Conservation (phyloP, 1,140 invertebrate species). For the Streblospio benedicti region DNA sequence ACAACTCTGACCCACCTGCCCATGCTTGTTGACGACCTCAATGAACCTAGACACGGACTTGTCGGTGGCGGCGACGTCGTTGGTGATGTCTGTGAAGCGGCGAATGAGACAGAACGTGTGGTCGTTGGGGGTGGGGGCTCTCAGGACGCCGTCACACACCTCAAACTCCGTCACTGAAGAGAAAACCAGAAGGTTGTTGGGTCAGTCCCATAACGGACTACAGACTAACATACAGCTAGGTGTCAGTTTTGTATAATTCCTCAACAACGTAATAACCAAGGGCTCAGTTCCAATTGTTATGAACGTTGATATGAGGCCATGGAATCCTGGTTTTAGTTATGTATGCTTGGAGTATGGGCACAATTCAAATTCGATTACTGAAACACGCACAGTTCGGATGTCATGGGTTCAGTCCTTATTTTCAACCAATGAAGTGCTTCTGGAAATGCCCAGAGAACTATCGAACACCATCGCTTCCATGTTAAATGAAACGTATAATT, state of each 20-base stretch:
- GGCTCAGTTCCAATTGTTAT: no score
- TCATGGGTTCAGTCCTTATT: no score
- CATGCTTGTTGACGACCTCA: neutral
- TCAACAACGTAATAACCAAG: no score
- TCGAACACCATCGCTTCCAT: slow-evolving; percentile 18
- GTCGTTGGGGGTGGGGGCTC: slow-evolving; percentile 8
- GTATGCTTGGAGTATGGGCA: no score
- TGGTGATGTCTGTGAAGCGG: slow-evolving; percentile 21
- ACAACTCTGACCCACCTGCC: slow-evolving; percentile 23
- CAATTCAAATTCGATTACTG: no score
- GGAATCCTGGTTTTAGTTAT: no score
- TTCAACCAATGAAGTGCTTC: no score
- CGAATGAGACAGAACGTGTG: slow-evolving; percentile 23
- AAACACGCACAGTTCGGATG: no score
- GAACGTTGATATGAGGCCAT: no score
- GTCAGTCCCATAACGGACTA: slow-evolving; percentile 7
- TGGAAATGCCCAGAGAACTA: slow-evolving; percentile 18
- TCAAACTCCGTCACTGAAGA: slow-evolving; percentile 32
- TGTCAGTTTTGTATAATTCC: no score
- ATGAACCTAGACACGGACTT: neutral
- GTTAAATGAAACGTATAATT: slow-evolving; percentile 16
- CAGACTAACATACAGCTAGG: no score
- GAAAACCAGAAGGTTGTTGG: slow-evolving; percentile 12
- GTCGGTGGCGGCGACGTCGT: no score
- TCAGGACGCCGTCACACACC: slow-evolving; percentile 23